Percentiles rank a stretch among this genome's conserved stretches.
phyloP scores from a whole-genome alignment of 2,113 vertebrate genomes.

The Ameiurus melas region DNA sequence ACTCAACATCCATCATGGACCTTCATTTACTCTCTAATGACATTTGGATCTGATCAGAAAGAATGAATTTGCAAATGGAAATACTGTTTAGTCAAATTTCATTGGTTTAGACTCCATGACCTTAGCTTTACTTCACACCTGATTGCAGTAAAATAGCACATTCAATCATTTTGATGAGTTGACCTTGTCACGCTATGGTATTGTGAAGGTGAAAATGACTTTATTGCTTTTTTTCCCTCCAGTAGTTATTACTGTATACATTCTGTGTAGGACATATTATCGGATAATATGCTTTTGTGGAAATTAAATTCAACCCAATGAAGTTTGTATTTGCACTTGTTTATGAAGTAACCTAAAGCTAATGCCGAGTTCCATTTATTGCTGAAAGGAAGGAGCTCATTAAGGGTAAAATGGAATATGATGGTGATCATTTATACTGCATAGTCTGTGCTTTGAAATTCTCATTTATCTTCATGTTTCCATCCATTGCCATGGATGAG shows the following conservation, averaged over 20 bases:
- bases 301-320: background rate
- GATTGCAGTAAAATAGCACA: constrained; percentile 17
- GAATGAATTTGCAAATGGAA: constrained; percentile 17
- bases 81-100: background rate
- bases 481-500: constrained; percentile 27
- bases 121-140: constrained; percentile 10
- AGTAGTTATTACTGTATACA: background rate
- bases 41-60: constrained; percentile 31
- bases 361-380: background rate
- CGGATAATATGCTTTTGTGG: background rate
- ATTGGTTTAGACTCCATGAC: constrained; percentile 31
- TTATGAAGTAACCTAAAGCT: constrained; percentile 19
- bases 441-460: constrained; percentile 21
- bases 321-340: background rate
- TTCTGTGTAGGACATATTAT: background rate
- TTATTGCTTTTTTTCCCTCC: background rate
- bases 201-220: constrained; percentile 11
- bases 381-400: constrained; percentile 9
- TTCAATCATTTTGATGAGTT: constrained; percentile 17
- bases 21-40: background rate
- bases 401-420: constrained; percentile 7
- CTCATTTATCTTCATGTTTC: constrained; percentile 39
- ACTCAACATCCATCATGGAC: constrained; percentile 15
- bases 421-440: constrained; percentile 32
- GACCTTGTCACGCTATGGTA: background rate